Evolutionary conservation across 2,113 vertebrate species (phyloP).

Genomic region (Hiodon alosoides): DNA sequence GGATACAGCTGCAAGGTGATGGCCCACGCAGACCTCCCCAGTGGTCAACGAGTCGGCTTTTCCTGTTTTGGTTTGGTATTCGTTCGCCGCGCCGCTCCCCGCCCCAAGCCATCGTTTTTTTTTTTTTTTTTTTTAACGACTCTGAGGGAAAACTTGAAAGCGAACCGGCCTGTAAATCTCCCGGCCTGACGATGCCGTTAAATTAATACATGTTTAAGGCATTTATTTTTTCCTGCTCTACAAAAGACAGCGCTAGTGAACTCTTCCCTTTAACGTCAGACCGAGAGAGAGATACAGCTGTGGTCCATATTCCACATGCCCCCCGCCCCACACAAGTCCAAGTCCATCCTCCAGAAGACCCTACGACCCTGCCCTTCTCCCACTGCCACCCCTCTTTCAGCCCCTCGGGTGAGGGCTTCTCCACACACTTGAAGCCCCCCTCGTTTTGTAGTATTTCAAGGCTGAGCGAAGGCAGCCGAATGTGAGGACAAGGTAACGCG

Average conservation of each 20-base stretch:
- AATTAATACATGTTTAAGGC: conserved; percentile 2
- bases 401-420: background rate
- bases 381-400: too few species aligned
- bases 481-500: too few species aligned
- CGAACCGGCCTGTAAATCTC: conserved; percentile 12
- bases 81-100: background rate
- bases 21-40: conserved; percentile 23
- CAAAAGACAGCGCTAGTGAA: background rate
- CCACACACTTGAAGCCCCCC: background rate
- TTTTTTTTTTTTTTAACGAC: conserved; percentile 9
- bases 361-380: too few species aligned
- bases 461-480: too few species aligned
- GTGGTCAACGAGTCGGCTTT: conserved; percentile 3
- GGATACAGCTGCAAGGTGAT: conserved; percentile 8
- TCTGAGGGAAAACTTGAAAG: conserved; percentile 15
- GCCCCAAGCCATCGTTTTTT: background rate
- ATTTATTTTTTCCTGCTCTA: background rate
- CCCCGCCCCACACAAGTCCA: too few species aligned
- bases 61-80: conserved; percentile 27
- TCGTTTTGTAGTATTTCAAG: too few species aligned
- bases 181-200: conserved; percentile 18
- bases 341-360: background rate
- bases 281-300: background rate
- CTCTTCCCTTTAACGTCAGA: background rate
- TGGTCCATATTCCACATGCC: background rate